Evolutionary conservation across 2,113 vertebrate genomes (phyloP).

Genomic region (Indri indri): DNA sequence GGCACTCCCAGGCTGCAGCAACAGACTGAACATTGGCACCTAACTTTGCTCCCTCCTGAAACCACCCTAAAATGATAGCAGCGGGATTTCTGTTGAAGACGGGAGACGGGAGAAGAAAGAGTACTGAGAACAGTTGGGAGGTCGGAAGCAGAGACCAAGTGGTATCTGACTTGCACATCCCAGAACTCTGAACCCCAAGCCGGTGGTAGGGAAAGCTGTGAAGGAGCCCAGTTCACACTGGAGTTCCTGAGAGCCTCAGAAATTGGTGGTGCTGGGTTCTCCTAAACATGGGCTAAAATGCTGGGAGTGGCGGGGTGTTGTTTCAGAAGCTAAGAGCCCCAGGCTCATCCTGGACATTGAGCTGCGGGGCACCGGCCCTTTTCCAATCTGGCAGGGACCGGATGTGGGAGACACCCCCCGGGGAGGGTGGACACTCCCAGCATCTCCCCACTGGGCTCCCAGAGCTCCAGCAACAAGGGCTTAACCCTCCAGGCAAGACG

Average conservation of each 20-base stretch:
- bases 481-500: not conserved
- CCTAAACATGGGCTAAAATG: accelerated
- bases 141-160: accelerated
- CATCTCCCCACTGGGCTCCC: not conserved
- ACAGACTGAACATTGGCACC: accelerated
- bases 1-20: accelerated
- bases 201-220: accelerated
- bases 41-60: accelerated
- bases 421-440: not conserved
- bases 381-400: not conserved
- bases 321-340: not conserved
- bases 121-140: accelerated
- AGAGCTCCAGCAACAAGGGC: not conserved
- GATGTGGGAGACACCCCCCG: not conserved
- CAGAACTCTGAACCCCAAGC: accelerated
- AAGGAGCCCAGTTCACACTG: accelerated
- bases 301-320: accelerated
- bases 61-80: accelerated
- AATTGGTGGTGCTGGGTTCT: accelerated
- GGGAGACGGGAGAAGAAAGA: accelerated
- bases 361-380: not conserved
- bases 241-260: not conserved
- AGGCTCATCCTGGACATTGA: accelerated
- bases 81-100: accelerated
- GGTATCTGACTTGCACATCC: accelerated